Evolutionary conservation across 1,140 invertebrate species (phyloP).

Genomic region (Micrasema minimum): DNA sequence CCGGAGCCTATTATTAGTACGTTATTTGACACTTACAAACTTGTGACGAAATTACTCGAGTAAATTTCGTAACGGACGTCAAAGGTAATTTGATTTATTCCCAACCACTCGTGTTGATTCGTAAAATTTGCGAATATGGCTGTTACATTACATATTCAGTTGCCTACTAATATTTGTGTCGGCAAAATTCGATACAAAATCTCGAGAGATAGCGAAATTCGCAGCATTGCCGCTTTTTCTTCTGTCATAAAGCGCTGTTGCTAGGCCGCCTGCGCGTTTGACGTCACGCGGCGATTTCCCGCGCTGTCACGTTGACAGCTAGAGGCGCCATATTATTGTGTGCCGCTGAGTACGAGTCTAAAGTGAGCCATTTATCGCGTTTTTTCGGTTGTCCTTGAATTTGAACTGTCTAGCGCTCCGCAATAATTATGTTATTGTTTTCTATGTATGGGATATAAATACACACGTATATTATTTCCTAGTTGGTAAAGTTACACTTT

Average conservation of each 20-base stretch:
- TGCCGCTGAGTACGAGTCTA: background rate
- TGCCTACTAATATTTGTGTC: background rate
- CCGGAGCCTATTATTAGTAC: too few species aligned
- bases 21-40: too few species aligned
- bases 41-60: too few species aligned
- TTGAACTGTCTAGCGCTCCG: constrained; percentile 18
- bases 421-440: background rate
- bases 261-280: constrained; percentile 14
- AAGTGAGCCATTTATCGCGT: constrained; percentile 22
- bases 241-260: constrained; percentile 15
- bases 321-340: constrained; percentile 8
- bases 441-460: background rate
- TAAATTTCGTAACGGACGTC: too few species aligned
- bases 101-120: background rate
- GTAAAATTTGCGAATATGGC: too few species aligned
- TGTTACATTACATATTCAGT: too few species aligned
- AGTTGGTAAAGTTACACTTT: too few species aligned
- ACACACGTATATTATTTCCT: too few species aligned
- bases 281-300: constrained; percentile 35
- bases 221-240: constrained; percentile 9
- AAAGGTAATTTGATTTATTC: constrained; percentile 5
- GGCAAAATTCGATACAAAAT: constrained; percentile 1
- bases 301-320: constrained; percentile 43
- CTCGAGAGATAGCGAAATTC: background rate
- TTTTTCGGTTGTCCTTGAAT: constrained; percentile 33